Percentiles rank a stretch among this genome's conserved stretches.
Evolutionary conservation across 2,113 vertebrate genomes (phyloP).

Genomic region (Plecturocebus donacophilus): DNA sequence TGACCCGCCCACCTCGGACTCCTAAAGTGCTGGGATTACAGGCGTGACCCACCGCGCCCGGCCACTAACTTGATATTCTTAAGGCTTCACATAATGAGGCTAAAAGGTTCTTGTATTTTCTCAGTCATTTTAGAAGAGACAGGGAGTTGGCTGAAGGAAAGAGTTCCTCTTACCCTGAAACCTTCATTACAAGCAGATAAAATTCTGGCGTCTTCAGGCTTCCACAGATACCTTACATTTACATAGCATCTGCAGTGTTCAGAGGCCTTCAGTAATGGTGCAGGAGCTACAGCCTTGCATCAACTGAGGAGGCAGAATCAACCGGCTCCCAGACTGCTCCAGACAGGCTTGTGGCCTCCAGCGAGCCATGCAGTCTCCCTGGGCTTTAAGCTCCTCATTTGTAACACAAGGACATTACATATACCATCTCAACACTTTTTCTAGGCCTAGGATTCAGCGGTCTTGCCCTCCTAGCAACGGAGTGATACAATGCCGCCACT

Average conservation of each 20-base stretch:
- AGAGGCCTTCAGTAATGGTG: background rate
- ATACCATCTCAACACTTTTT: background rate
- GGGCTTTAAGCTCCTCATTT: background rate
- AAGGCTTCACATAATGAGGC: background rate
- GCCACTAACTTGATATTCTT: background rate
- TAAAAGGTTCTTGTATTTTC: background rate
- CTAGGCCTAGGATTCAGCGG: background rate
- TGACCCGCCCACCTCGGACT: no score
- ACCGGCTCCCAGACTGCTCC: background rate
- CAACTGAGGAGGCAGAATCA: background rate
- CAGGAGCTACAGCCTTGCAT: background rate
- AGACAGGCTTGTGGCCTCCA: background rate
- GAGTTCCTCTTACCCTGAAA: background rate
- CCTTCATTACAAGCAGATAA: background rate
- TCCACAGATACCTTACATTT: background rate
- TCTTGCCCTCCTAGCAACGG: background rate
- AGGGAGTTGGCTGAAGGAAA: background rate
- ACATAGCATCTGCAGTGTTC: background rate
- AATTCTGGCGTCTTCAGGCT: background rate
- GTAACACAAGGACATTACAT: background rate
- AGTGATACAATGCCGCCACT: background rate
- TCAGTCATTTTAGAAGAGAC: background rate
- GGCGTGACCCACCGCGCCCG: no score
- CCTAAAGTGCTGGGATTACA: no score
- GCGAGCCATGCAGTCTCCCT: background rate